Evolutionary conservation across 2,888 invertebrate species (phyloP).

Genomic region (Nemotelus pantherinus): DNA sequence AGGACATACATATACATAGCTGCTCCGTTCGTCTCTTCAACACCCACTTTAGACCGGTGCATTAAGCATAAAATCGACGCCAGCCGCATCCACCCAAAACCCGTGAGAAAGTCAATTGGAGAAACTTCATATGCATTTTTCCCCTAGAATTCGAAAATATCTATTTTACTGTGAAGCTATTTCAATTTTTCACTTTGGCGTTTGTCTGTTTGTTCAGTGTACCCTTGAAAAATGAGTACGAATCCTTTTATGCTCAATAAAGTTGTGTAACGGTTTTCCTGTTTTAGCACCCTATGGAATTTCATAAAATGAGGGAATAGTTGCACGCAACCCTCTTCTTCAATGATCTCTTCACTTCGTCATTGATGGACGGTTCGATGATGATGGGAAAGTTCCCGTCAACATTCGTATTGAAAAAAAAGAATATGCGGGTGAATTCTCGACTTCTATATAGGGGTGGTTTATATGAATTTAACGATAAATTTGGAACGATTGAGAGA

Average conservation of each 20-base stretch:
- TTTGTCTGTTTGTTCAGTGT: background rate
- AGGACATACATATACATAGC: too few species aligned
- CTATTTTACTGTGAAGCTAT: constrained; percentile 22
- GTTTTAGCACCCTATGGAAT: background rate
- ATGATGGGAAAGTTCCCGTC: background rate
- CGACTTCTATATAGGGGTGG: background rate
- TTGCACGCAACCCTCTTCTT: constrained; percentile 4
- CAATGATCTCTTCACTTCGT: background rate
- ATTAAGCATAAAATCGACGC: background rate
- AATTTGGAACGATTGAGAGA: background rate
- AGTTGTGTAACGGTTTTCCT: constrained; percentile 19
- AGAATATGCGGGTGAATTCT: constrained; percentile 18
- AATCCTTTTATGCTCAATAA: background rate
- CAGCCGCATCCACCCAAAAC: constrained; percentile 10
- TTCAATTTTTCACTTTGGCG: constrained; percentile 22
- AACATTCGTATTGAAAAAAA: background rate
- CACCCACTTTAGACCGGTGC: too few species aligned
- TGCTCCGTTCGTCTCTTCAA: too few species aligned
- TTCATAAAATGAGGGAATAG: background rate
- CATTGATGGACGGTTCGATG: background rate
- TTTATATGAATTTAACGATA: background rate
- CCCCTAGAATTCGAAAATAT: background rate
- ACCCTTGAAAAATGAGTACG: background rate
- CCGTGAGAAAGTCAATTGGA: constrained; percentile 35
- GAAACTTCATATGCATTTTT: background rate